These are phyloP conservation scores for Pseudocheirus occidentalis DNA, from an alignment of 2,797 vertebrate genomes.

Conservation along the genomic window DNA sequence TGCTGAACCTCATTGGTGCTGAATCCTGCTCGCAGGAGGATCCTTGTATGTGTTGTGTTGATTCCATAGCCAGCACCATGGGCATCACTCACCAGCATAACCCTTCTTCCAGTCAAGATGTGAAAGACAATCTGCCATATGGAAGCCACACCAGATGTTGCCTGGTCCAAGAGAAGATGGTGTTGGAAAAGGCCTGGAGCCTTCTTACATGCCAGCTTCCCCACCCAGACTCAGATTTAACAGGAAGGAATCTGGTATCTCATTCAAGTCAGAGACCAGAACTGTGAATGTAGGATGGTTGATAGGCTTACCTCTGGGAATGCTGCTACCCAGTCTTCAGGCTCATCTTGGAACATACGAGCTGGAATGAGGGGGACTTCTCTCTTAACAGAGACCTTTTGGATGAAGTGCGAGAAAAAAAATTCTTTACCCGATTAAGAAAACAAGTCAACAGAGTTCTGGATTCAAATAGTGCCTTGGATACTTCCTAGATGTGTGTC, in stretches of 20 bases:
- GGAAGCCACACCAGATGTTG: conserved; percentile 65
- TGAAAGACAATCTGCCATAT: conserved; percentile 89
- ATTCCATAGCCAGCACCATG: conserved; percentile 86
- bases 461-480: background rate
- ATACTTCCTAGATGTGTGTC: too few relatives aligned
- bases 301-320: conserved; percentile 71
- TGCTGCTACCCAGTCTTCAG: conserved; percentile 64
- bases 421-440: background rate
- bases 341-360: conserved; percentile 55
- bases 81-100: conserved; percentile 84
- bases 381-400: conserved; percentile 75
- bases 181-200: background rate
- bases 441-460: background rate
- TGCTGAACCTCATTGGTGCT: conserved; percentile 83
- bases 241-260: background rate
- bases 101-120: conserved; percentile 80
- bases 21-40: conserved; percentile 87
- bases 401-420: background rate
- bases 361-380: conserved; percentile 65
- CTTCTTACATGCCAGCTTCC: background rate
- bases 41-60: conserved; percentile 81
- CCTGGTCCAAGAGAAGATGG: background rate
- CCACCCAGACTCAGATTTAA: background rate
- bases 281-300: background rate
- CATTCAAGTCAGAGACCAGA: background rate